Evolutionary conservation across 2,888 invertebrate species (phyloP).

Genomic region (Drosophila tanythrix): DNA sequence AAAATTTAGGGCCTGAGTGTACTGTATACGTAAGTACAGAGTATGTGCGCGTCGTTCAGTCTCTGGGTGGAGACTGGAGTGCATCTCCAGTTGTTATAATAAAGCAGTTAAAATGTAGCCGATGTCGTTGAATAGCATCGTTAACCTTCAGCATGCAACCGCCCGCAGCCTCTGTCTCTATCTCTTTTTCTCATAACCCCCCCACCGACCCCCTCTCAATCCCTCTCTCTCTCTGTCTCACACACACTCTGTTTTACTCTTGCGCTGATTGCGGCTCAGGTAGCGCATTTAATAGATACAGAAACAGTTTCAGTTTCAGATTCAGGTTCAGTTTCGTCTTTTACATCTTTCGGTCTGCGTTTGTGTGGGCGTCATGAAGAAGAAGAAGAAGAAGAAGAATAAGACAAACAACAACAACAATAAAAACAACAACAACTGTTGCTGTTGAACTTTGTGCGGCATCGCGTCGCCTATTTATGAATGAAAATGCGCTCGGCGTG

Average conservation of each 20-base stretch:
- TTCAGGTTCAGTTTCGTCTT: conserved; percentile 33
- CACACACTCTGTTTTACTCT: not conserved
- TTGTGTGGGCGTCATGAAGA: conserved; percentile 36
- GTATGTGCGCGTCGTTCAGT: conserved; percentile 1
- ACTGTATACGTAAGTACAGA: conserved; percentile 1
- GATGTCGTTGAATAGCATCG: conserved; percentile 52
- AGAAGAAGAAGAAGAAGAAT: not conserved
- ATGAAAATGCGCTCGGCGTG: conserved; percentile 68
- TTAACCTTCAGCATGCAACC: conserved; percentile 43
- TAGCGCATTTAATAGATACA: conserved; percentile 30
- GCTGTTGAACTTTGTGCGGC: conserved; percentile 60
- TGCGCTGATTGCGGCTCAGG: conserved; percentile 27
- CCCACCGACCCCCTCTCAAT: not conserved
- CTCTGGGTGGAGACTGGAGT: not conserved
- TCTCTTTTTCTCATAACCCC: not conserved
- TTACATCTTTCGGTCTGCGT: conserved; percentile 16
- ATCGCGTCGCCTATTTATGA: conserved; percentile 60
- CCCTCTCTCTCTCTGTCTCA: not conserved
- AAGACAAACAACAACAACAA: conserved; percentile 1
- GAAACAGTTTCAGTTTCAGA: conserved; percentile 29
- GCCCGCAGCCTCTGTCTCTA: conserved; percentile 18
- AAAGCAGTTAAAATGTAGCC: conserved; percentile 68
- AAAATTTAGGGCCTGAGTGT: not conserved
- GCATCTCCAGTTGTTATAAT: conserved; percentile 55
- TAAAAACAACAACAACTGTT: conserved; percentile 7